Evolutionary conservation across 2,888 invertebrate species (phyloP).

Genomic region (Ormyrus rosae): DNA sequence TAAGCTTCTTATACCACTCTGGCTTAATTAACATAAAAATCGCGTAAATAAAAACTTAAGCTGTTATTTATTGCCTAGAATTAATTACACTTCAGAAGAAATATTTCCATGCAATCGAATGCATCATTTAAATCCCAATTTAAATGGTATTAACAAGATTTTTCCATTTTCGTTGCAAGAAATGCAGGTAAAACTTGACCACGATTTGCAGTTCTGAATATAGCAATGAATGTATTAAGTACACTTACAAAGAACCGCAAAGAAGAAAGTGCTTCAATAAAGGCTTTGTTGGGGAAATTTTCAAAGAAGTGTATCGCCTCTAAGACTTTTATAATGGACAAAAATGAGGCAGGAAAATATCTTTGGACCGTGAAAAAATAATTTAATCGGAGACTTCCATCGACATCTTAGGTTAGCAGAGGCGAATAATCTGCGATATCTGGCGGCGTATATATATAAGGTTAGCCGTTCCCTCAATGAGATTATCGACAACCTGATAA

Average conservation of each 20-base stretch:
- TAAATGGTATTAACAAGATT: no score
- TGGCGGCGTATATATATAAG: background rate
- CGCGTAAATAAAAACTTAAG: no score
- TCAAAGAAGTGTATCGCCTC: background rate
- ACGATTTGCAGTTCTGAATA: background rate
- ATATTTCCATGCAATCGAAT: background rate
- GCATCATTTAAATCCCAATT: background rate
- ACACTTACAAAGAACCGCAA: background rate
- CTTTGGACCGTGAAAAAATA: constrained; percentile 8
- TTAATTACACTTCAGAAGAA: no score
- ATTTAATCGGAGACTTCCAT: constrained; percentile 24
- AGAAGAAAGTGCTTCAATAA: background rate
- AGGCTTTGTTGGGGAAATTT: background rate
- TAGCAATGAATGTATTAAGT: background rate
- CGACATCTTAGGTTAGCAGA: background rate
- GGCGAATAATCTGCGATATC: constrained; percentile 4
- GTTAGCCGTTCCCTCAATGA: constrained; percentile 13
- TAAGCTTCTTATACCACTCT: no score
- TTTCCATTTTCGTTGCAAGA: no score
- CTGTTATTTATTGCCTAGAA: no score
- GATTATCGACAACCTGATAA: constrained; percentile 27
- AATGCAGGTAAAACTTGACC: no score
- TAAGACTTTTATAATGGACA: background rate
- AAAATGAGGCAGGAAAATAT: background rate
- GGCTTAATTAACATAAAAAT: no score